phyloP scores from a whole-genome alignment of 2,888 invertebrate species.

The Strigamia crassipes region DNA sequence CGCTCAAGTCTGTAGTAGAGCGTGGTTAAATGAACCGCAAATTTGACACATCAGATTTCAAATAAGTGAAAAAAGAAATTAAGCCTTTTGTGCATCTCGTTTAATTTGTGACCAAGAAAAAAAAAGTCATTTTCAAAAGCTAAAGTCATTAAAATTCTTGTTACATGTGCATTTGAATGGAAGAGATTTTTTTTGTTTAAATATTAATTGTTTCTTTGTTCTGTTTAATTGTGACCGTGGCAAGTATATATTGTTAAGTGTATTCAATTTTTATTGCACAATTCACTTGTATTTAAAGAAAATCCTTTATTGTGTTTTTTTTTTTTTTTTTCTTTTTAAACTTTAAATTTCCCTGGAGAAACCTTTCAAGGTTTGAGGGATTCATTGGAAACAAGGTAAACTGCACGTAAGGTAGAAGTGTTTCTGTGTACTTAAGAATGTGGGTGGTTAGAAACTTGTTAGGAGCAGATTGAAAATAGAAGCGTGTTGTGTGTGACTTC shows the following conservation, averaged over 20 bases:
- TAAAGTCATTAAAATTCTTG: neutral
- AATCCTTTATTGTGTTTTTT: neutral
- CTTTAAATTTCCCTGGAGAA: neutral
- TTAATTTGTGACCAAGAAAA: neutral
- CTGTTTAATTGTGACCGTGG: neutral
- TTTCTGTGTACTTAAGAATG: conserved; percentile 6
- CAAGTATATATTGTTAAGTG: no score
- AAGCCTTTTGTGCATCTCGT: neutral
- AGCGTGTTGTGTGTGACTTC: neutral
- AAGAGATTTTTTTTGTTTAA: neutral
- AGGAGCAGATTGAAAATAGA: neutral
- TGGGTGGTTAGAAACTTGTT: neutral
- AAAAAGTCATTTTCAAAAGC: neutral
- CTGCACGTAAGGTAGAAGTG: neutral
- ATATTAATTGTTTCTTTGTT: neutral
- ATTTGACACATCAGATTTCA: conserved; percentile 11
- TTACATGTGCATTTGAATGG: neutral
- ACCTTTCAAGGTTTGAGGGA: conserved; percentile 12
- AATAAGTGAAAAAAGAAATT: conserved; percentile 5
- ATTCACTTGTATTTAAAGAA: neutral
- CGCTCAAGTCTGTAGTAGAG: conserved; percentile 15
- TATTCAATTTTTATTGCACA: no score
- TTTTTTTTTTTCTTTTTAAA: neutral
- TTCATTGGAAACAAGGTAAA: conserved; percentile 11
- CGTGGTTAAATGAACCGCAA: conserved; percentile 21